Conservation (phyloP, 2,888 invertebrate genomes). For the Tholera decimalis region DNA sequence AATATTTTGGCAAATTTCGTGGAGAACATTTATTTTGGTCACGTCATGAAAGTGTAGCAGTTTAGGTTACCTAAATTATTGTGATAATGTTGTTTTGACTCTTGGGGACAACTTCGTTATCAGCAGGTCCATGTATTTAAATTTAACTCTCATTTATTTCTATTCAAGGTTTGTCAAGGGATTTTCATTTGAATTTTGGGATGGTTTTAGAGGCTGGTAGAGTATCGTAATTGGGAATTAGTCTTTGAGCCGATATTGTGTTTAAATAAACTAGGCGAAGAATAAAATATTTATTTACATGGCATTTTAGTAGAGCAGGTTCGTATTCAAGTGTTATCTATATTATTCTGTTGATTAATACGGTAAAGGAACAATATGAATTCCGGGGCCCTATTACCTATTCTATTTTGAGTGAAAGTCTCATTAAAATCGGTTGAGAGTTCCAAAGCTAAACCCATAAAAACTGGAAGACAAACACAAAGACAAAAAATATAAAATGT, state of each 20-base stretch:
- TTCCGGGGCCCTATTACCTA: too few relatives aligned
- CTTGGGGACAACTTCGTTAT: slow-evolving; percentile 39
- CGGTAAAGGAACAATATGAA: too few relatives aligned
- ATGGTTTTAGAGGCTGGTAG: slow-evolving; percentile 2
- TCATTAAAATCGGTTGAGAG: too few relatives aligned
- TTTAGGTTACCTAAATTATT: slow-evolving; percentile 34
- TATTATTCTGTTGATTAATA: too few relatives aligned
- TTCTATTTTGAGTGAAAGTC: too few relatives aligned
- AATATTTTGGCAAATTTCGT: slow-evolving; percentile 37
- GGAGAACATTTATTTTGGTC: slow-evolving; percentile 29
- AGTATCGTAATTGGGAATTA: not conserved
- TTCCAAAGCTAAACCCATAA: too few relatives aligned
- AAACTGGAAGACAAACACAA: too few relatives aligned
- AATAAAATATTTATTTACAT: too few relatives aligned
- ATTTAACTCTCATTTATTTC: slow-evolving; percentile 40
- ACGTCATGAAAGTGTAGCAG: slow-evolving; percentile 32
- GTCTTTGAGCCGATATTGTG: not conserved
- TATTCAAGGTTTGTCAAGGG: slow-evolving; percentile 30
- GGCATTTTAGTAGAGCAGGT: too few relatives aligned
- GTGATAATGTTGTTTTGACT: slow-evolving; percentile 45
- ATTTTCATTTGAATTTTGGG: slow-evolving; percentile 28
- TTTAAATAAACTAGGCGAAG: not conserved
- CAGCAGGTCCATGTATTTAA: slow-evolving; percentile 35
- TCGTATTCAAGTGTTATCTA: too few relatives aligned
- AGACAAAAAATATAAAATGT: too few relatives aligned